Evolutionary conservation across 2,113 vertebrate species (phyloP).

Genomic region (Sebastes fasciatus): DNA sequence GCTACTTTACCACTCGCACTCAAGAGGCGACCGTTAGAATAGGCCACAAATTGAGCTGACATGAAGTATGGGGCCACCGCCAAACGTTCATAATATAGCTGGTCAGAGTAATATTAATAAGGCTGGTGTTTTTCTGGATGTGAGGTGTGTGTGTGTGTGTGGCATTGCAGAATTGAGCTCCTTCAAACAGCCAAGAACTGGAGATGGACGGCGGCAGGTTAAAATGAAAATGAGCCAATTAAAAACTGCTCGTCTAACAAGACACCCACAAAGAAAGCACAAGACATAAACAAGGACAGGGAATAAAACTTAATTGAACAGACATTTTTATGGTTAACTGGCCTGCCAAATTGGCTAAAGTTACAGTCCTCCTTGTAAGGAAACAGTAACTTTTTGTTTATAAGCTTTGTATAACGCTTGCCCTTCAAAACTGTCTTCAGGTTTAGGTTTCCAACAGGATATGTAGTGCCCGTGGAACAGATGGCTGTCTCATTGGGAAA

Average conservation of each 20-base stretch:
- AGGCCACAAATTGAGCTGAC: constrained; percentile 29
- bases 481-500: constrained; percentile 59
- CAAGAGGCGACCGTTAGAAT: constrained; percentile 13
- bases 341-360: constrained; percentile 41
- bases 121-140: not conserved
- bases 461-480: constrained; percentile 49
- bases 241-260: constrained; percentile 36
- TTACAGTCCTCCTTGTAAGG: not conserved
- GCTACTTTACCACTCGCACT: constrained; percentile 13
- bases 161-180: constrained; percentile 5
- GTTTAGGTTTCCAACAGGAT: constrained; percentile 14
- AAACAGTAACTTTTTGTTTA: constrained; percentile 16
- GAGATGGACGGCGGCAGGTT: constrained; percentile 7
- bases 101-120: constrained; percentile 7
- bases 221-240: constrained; percentile 56
- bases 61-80: constrained; percentile 14
- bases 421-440: not conserved
- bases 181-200: constrained; percentile 11
- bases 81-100: constrained; percentile 26
- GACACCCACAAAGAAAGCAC: not conserved
- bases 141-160: not conserved
- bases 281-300: constrained; percentile 33
- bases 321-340: constrained; percentile 33
- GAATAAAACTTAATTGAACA: constrained; percentile 40
- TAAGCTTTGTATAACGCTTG: not conserved